Percentiles rank a stretch among this genome's conserved stretches.
Evolutionary conservation across 2,113 vertebrate species (phyloP).

Genomic region (Parus major): DNA sequence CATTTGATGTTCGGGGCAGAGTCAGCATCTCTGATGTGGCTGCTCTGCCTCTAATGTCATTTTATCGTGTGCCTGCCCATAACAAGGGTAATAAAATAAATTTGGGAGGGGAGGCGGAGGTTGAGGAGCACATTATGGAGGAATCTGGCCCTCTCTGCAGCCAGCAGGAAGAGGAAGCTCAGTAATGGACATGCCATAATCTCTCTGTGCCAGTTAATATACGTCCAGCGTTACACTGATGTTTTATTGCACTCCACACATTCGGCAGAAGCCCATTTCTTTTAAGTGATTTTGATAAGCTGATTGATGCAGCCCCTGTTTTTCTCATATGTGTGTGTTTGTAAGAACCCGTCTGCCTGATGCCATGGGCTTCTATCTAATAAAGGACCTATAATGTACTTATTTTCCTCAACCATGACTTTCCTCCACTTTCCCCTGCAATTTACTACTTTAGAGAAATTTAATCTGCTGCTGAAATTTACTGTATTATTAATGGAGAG

Average conservation of each 20-base stretch:
- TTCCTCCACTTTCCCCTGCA: constrained; percentile 63
- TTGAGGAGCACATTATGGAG: neutral
- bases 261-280: constrained; percentile 42
- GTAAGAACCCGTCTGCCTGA: constrained; percentile 55
- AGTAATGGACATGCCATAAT: constrained; percentile 35
- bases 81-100: constrained; percentile 49
- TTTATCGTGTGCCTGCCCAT: neutral
- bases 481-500: constrained; percentile 86
- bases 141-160: neutral
- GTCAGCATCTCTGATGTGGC: constrained; percentile 26
- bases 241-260: constrained; percentile 61
- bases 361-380: constrained; percentile 69
- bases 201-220: constrained; percentile 40
- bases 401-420: constrained; percentile 49
- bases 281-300: constrained; percentile 64
- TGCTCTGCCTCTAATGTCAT: neutral
- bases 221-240: constrained; percentile 41
- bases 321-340: constrained; percentile 58
- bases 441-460: constrained; percentile 78
- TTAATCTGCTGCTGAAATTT: constrained; percentile 80
- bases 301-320: constrained; percentile 56
- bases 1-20: constrained; percentile 30
- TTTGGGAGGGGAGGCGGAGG: neutral
- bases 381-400: constrained; percentile 66
- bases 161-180: neutral